phyloP scores from a whole-genome alignment of 2,797 vertebrate genomes.

The Characodon lateralis region DNA sequence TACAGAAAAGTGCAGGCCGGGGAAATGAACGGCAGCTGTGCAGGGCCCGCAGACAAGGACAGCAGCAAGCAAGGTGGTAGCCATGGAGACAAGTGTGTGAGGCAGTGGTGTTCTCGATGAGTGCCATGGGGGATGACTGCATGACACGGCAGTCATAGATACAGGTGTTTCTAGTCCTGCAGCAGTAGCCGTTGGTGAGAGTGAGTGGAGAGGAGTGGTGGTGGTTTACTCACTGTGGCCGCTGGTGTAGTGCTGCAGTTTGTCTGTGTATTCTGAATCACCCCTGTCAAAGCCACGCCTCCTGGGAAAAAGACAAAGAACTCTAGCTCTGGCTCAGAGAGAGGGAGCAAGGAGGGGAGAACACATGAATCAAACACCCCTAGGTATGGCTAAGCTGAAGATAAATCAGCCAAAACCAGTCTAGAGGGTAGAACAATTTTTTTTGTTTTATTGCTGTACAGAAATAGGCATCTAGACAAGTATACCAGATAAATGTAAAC shows the following conservation, averaged over 20 bases:
- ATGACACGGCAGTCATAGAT: conserved; percentile 73
- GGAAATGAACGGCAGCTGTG: conserved; percentile 35
- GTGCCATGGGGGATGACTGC: conserved; percentile 55
- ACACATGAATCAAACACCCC: conserved; percentile 50
- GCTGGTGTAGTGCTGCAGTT: conserved; percentile 99
- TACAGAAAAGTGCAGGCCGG: conserved; percentile 27
- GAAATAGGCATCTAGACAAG: conserved; percentile 9
- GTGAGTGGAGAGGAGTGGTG: conserved; percentile 10
- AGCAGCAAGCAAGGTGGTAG: conserved; percentile 72
- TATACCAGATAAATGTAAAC: not conserved
- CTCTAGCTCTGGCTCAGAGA: conserved; percentile 73
- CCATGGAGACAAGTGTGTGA: conserved; percentile 79
- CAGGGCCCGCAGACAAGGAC: conserved; percentile 71
- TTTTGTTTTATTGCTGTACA: not conserved
- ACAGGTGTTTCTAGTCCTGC: conserved; percentile 65
- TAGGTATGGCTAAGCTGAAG: conserved; percentile 34
- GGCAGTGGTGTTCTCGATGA: conserved; percentile 51
- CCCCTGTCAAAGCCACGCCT: conserved; percentile 96
- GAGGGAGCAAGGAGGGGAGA: conserved; percentile 36
- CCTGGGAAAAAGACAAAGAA: conserved; percentile 86
- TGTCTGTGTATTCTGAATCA: conserved; percentile 98
- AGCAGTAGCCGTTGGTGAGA: conserved; percentile 10
- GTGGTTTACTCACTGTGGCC: conserved; percentile 95
- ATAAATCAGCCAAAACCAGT: conserved; percentile 16
- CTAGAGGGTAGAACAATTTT: conserved; percentile 5